Conservation (phyloP, 1,140 invertebrate genomes). For the Ruditapes philippinarum region DNA sequence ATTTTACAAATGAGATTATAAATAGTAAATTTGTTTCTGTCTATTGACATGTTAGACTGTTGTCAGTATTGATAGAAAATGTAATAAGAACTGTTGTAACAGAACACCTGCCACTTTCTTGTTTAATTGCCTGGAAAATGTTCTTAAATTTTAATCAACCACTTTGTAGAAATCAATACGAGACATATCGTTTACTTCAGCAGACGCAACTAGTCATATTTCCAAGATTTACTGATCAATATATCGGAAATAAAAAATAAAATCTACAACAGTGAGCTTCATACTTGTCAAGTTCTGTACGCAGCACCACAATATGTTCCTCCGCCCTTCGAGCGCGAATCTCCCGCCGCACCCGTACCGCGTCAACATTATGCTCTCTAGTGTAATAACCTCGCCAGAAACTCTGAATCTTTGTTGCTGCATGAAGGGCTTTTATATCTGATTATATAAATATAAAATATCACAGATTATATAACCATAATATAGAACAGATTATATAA, state of each 20-base stretch:
- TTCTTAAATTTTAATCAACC: background rate
- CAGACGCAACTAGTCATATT: background rate
- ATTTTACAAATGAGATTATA: too few relatives aligned
- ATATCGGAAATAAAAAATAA: background rate
- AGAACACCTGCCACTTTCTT: background rate
- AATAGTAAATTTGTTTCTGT: too few relatives aligned
- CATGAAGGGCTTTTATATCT: conserved; percentile 83
- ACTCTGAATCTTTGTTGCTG: conserved; percentile 94
- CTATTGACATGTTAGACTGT: too few relatives aligned
- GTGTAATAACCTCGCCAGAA: conserved; percentile 95
- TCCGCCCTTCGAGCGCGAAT: conserved; percentile 93
- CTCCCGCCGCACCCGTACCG: conserved; percentile 91
- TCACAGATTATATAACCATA: too few relatives aligned
- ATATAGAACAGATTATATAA: too few relatives aligned
- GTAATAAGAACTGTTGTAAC: too few relatives aligned
- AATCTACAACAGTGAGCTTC: background rate
- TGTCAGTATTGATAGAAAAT: too few relatives aligned
- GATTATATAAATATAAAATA: too few relatives aligned
- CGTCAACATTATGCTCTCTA: conserved; percentile 92
- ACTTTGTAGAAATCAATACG: background rate
- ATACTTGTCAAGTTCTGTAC: conserved; percentile 89
- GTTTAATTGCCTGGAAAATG: background rate
- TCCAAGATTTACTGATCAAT: background rate
- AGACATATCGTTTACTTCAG: background rate
- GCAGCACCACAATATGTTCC: conserved; percentile 91